Evolutionary conservation across 2,888 invertebrate genomes (phyloP), one percentile per base, ranked within the genome.

Genomic region (Ophion ellenae): DNA sequence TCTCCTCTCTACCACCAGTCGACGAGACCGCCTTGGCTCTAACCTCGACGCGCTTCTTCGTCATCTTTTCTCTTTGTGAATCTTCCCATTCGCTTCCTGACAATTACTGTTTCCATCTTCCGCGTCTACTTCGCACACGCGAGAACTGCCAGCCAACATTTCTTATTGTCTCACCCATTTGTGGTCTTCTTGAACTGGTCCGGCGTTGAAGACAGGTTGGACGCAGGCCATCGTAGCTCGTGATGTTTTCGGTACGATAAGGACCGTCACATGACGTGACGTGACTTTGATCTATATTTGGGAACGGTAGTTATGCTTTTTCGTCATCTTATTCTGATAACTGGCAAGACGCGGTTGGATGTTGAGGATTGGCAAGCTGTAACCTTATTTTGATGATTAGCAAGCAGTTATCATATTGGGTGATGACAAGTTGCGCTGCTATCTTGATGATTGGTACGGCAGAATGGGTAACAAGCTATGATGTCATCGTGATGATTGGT

Each of bases 1-100:
- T 92, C 91, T 53, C 53, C 53, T 53, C 91, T 88, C 77, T 69
- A 82, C 85, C 80, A 86, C 77, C 69, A 81, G 70, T 78, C 71
- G 73, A 76, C 81, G 76, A 66, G 40, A 83, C 59, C 75, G 69
- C 28, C 76, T 73, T 66, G 77, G 76, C 70, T 79, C 36, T 63
- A 74, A 76, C 57, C 75, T 63, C 69, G 17, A 63, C 74, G 40
- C 61, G 53, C 73, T 82, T 80, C 77, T 64, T 75, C 75, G 17
- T 76, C 76, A 53, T 57, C 76, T 77, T 67, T 67, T 83, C 66
- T 78, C 64, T 69, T 73, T 82, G 84, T 78, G 70, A 70, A 61
- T 67, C 76, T 73, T 59, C 47, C 69, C 20, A 17, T 28, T 57
- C 40, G 24, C 36, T 40, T 67, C 28, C 67, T 67, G n/a, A 57